phyloP scores from a whole-genome alignment of 2,113 vertebrate genomes.

The Abramis brama region DNA sequence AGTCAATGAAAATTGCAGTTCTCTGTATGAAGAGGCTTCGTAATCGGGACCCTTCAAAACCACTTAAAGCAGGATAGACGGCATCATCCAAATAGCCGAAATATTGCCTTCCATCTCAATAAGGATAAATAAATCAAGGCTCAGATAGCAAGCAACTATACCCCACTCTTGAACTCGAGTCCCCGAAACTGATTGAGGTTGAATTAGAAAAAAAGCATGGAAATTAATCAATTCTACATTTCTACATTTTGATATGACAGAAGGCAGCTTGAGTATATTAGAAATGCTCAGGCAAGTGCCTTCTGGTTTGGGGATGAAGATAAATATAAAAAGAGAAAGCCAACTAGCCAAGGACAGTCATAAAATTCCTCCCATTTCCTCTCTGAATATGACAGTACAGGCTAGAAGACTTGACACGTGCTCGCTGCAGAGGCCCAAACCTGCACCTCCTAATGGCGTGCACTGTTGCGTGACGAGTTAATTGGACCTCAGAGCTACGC shows the following conservation, averaged over 20 bases:
- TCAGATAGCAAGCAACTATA: conserved; percentile 25
- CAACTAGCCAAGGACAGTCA: conserved; percentile 14
- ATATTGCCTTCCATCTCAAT: conserved; percentile 37
- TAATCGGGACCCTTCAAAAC: conserved; percentile 56
- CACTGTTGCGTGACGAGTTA: conserved; percentile 56
- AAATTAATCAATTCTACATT: conserved; percentile 65
- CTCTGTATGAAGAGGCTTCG: conserved; percentile 38
- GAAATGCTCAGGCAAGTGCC: conserved; percentile 27
- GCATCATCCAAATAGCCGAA: conserved; percentile 49
- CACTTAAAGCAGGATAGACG: conserved; percentile 61
- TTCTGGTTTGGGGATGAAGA: conserved; percentile 31
- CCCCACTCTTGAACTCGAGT: not conserved
- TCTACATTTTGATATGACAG: not conserved
- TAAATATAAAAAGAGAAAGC: conserved; percentile 20
- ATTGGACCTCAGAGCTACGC: conserved; percentile 60
- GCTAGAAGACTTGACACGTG: conserved; percentile 53
- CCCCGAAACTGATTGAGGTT: conserved; percentile 45
- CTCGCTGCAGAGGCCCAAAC: conserved; percentile 53
- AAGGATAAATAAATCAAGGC: conserved; percentile 60
- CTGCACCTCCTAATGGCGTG: conserved; percentile 59
- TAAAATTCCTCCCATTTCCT: conserved; percentile 38
- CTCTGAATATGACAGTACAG: conserved; percentile 45
- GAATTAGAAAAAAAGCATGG: conserved; percentile 56
- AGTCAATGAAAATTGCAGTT: conserved; percentile 54
- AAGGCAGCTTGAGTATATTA: conserved; percentile 23